Conservation (phyloP, 2,113 vertebrate genomes). For the Tetrao urogallus region DNA sequence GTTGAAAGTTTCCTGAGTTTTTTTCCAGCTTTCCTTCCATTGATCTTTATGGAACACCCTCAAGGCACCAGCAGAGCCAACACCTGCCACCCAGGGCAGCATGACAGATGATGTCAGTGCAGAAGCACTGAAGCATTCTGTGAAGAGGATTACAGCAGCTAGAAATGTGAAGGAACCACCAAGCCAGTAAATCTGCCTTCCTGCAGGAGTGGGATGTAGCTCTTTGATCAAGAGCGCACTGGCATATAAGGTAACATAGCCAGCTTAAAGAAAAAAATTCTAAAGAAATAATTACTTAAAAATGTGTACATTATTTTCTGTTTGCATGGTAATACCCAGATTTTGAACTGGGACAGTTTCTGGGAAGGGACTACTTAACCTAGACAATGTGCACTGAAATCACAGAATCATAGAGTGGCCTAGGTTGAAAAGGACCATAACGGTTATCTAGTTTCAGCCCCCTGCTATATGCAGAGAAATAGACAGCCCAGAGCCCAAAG, state of each 20-base stretch:
- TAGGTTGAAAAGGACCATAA: no score
- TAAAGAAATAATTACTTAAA: not conserved
- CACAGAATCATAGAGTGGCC: no score
- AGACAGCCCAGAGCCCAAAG: not conserved
- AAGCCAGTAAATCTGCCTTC: not conserved
- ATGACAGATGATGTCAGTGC: not conserved
- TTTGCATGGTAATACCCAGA: not conserved
- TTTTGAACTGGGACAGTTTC: not conserved
- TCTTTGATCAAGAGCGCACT: not conserved
- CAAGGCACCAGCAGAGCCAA: not conserved
- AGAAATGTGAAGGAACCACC: not conserved
- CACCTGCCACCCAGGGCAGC: not conserved
- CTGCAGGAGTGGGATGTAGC: not conserved
- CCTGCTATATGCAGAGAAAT: no score
- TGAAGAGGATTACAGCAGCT: not conserved
- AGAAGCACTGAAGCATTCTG: not conserved
- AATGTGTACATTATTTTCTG: not conserved
- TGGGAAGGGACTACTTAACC: not conserved
- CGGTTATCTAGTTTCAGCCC: no score
- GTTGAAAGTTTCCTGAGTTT: not conserved
- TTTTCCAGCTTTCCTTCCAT: not conserved
- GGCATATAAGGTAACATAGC: not conserved
- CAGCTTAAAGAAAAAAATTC: not conserved
- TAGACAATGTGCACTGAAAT: not conserved
- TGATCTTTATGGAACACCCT: not conserved